Percentiles rank a stretch among this genome's conserved stretches.
phyloP scores from a whole-genome alignment of 2,797 vertebrate genomes.

The Myotis planiceps region DNA sequence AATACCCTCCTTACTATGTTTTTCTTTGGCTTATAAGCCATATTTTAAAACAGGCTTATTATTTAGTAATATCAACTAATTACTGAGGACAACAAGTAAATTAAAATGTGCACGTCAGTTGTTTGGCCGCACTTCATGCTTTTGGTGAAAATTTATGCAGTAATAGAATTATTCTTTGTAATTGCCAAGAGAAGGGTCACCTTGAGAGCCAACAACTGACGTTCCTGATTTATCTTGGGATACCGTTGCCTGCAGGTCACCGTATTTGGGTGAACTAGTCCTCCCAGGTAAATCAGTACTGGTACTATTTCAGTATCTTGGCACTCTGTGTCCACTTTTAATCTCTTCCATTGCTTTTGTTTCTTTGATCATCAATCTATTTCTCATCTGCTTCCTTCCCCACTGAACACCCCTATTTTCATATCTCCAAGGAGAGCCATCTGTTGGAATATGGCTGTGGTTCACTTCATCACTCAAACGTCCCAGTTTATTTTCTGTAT shows the following conservation, averaged over 20 bases:
- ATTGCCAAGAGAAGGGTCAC: neutral
- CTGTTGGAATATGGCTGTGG: slow-evolving; percentile 54
- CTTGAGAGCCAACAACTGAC: neutral
- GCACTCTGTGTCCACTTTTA: neutral
- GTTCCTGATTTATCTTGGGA: neutral
- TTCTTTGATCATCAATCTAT: neutral
- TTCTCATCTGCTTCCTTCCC: slow-evolving; percentile 6
- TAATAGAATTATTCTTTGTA: neutral
- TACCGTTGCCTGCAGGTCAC: neutral
- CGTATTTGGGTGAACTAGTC: fast-evolving
- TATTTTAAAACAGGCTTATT: slow-evolving; percentile 21
- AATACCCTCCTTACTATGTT: neutral
- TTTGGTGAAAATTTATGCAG: slow-evolving; percentile 8
- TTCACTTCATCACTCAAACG: slow-evolving; percentile 24
- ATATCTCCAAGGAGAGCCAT: slow-evolving; percentile 42
- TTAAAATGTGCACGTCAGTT: neutral
- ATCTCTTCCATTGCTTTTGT: neutral
- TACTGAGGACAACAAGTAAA: slow-evolving; percentile 20
- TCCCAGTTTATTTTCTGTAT: slow-evolving; percentile 62
- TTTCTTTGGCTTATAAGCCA: neutral
- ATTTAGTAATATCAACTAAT: slow-evolving; percentile 21
- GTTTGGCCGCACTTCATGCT: neutral
- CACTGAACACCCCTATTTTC: slow-evolving; percentile 50
- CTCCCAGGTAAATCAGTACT: neutral
- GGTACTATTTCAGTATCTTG: neutral